Base-by-base conservation (phyloP, 2,888 invertebrate genomes). In the Phoenoteleia sp. region DNA sequence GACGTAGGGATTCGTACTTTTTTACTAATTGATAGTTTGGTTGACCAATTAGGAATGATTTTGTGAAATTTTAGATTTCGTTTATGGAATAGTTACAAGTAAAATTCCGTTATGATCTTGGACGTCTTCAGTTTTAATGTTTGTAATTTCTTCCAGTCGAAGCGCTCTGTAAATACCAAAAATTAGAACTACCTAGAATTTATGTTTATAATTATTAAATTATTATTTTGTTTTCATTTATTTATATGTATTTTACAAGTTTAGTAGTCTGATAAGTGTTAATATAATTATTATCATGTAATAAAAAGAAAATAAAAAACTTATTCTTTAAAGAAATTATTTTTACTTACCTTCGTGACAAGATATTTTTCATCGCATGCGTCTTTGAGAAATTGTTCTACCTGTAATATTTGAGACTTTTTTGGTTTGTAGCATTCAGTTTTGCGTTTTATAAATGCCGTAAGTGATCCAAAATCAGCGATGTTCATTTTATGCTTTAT, bases 381-480 rank as follows among this genome's bases (percentile, higher is more conserved):
- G 45, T 15, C 0, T 7, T 71, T 56, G 0, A 71, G 1, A 25
- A 71, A 71, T 15, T 71, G 0, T 19, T 69, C 56, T 0, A 69
- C 42, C 27, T 58, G 58, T 29, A 71, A 33, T 3, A 71, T 15
- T 58, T 47, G 19, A 11, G 71, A 71, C 27, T 71, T 58, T 17
- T 29, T 71, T 36, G 45, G 29, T 15, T 58, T 58, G 19, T 42
- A 54, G 3, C 56, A 23, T 6, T 69, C 69, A 42, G 54, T 56
- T 69, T 56, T 54, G 2, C 58, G 7, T 45, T 71, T 58, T 3
- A 69, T 71, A 15, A 71, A 71, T n/a, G 71, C 56, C n/a, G 27
- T 13, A 0, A 71, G 7, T 15, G 71, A 58, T 0, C 11, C 27
- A 42, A 15, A 42, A 42, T 13, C 36, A 4, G 2, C 67, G 6